A percentile compares a stretch with the other conserved stretches of the same genome.
These are phyloP conservation scores for Pseudolycoriella hygida DNA, from an alignment of 2,888 invertebrate species.

Conservation along the genomic window DNA sequence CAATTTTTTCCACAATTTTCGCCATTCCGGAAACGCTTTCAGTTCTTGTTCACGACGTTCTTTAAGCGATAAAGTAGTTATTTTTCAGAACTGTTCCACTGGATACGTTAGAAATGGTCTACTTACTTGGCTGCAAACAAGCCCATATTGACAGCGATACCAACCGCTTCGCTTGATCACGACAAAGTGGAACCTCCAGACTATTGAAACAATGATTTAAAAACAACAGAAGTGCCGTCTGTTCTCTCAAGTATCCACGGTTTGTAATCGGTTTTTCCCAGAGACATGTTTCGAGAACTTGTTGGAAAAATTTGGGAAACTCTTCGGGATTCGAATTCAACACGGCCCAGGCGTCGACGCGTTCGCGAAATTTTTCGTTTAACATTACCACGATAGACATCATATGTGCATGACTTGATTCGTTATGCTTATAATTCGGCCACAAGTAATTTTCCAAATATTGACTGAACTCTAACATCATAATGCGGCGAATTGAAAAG, in stretches of 20 bases:
- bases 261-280: constrained; percentile 28
- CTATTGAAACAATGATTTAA: constrained; percentile 95
- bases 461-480: constrained; percentile 94
- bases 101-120: too few species aligned
- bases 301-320: constrained; percentile 67
- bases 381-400: constrained; percentile 97
- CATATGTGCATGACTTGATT: constrained; percentile 68
- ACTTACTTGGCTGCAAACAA: constrained; percentile 60
- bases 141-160: constrained; percentile 91
- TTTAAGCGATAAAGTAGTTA: constrained; percentile 18
- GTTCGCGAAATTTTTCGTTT: constrained; percentile 94
- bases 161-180: constrained; percentile 79
- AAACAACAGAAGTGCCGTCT: constrained; percentile 77
- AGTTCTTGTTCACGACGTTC: constrained; percentile 75
- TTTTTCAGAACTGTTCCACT: too few species aligned
- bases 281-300: constrained; percentile 58
- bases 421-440: constrained; percentile 76
- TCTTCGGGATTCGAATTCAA: constrained; percentile 61
- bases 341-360: constrained; percentile 91
- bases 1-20: constrained; percentile 79
- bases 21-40: constrained; percentile 70
- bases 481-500: constrained; percentile 71
- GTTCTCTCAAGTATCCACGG: constrained; percentile 40
- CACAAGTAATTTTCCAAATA: constrained; percentile 93
- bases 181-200: constrained; percentile 85